Evolutionary conservation across 2,888 invertebrate species (phyloP).

Genomic region (Amitus sp.): DNA sequence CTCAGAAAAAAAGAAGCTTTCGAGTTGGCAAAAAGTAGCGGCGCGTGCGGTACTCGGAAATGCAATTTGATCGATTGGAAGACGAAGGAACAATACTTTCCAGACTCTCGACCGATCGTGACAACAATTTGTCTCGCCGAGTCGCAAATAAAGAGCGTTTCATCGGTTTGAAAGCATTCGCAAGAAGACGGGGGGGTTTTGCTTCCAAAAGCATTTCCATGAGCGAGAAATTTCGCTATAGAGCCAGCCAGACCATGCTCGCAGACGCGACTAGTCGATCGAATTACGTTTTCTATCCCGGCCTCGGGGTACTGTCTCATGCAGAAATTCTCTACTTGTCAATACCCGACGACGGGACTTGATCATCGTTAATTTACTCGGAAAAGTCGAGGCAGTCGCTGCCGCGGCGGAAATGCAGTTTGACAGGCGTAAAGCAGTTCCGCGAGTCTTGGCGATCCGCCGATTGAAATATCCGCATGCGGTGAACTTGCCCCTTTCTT

Average conservation of each 20-base stretch:
- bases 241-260: constrained; percentile 8
- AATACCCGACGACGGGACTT: constrained; percentile 9
- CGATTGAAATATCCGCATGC: background rate
- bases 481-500: background rate
- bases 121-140: background rate
- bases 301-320: constrained; percentile 1
- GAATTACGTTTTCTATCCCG: constrained; percentile 16
- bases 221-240: background rate
- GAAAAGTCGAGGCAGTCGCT: constrained; percentile 8
- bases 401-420: background rate
- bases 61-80: background rate
- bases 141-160: constrained; percentile 11
- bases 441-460: background rate
- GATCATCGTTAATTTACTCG: constrained; percentile 15
- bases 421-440: constrained; percentile 11
- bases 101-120: background rate
- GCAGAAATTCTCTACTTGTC: constrained; percentile 5
- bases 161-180: constrained; percentile 15
- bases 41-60: no score
- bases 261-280: constrained; percentile 5
- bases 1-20: no score
- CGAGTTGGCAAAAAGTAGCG: no score
- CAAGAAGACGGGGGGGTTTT: background rate
- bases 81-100: background rate
- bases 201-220: background rate